These are phyloP conservation scores for Tipula confusa DNA, from an alignment of 2,888 invertebrate genomes.

Conservation along the genomic window DNA sequence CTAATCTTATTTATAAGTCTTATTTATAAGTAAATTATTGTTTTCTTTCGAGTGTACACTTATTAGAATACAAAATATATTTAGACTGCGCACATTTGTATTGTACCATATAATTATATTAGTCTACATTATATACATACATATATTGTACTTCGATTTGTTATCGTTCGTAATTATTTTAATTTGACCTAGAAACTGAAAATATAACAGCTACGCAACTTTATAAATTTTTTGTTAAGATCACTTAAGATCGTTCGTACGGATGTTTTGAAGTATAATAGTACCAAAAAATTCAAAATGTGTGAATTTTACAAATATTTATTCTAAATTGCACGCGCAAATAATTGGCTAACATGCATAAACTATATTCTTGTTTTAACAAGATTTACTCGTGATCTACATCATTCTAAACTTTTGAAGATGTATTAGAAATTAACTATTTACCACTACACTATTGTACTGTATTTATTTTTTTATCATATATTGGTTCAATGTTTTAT, in stretches of 20 bases:
- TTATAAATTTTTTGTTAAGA: neutral
- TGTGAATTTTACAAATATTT: too few species aligned
- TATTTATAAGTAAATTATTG: too few species aligned
- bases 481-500: neutral
- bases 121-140: neutral
- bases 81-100: neutral
- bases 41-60: too few species aligned
- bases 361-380: neutral
- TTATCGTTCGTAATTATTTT: neutral
- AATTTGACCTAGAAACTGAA: slow-evolving; percentile 5
- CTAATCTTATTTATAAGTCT: neutral
- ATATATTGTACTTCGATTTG: neutral
- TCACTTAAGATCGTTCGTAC: neutral
- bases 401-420: neutral
- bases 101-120: too few species aligned
- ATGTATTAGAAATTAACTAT: neutral
- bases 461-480: neutral
- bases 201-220: neutral
- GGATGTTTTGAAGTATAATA: too few species aligned
- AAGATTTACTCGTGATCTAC: neutral
- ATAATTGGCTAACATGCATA: neutral
- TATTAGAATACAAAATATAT: too few species aligned
- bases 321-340: neutral
- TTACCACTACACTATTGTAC: neutral
- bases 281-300: too few species aligned